These are phyloP conservation scores for Danionella cerebrum DNA, from an alignment of 2,113 vertebrate genomes.

Conservation along the genomic window DNA sequence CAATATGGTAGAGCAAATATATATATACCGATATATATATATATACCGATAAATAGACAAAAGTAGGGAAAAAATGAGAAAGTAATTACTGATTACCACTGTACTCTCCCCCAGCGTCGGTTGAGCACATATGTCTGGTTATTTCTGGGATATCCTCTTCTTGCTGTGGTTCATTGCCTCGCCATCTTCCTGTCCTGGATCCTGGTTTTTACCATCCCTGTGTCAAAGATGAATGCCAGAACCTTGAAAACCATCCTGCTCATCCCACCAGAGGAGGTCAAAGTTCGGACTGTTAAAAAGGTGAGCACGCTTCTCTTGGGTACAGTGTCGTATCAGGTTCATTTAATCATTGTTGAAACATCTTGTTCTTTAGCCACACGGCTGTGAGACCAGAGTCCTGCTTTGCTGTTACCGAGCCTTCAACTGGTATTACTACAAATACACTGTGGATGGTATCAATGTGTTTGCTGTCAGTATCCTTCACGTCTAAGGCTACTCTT, in stretches of 20 bases:
- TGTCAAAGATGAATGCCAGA: conserved; percentile 68
- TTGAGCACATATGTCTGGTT: conserved; percentile 56
- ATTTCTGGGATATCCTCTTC: conserved; percentile 59
- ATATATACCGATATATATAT: too few relatives aligned
- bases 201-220: conserved; percentile 67
- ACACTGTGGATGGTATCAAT: conserved; percentile 65
- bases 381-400: conserved; percentile 52
- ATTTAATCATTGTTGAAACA: background rate
- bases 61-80: background rate
- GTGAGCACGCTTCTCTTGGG: conserved; percentile 37
- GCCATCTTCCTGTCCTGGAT: conserved; percentile 68
- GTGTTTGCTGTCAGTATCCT: conserved; percentile 79
- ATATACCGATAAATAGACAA: too few relatives aligned
- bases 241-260: conserved; percentile 51
- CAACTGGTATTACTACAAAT: conserved; percentile 79
- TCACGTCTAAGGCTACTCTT: conserved; percentile 2
- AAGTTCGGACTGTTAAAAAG: conserved; percentile 46
- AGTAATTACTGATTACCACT: background rate
- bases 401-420: conserved; percentile 67
- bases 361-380: conserved; percentile 37
- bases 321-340: background rate
- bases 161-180: conserved; percentile 64
- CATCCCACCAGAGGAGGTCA: conserved; percentile 58
- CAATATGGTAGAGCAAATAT: too few relatives aligned
- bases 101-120: conserved; percentile 44